Conservation (phyloP, 2,888 invertebrate species). For the Melinaea marsaeus region DNA sequence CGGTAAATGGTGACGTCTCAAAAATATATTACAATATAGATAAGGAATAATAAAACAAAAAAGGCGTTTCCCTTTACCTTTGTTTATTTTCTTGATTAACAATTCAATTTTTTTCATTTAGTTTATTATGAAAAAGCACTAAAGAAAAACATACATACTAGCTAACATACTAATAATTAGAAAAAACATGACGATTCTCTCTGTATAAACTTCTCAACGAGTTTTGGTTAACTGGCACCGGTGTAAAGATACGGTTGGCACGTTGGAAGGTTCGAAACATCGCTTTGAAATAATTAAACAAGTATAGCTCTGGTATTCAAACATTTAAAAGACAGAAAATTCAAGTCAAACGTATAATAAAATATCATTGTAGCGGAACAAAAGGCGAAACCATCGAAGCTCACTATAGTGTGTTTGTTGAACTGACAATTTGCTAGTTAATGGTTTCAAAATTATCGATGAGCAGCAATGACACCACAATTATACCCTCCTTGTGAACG, state of each 20-base stretch:
- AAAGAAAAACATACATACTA: too few species aligned
- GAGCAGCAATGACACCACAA: conserved; percentile 3
- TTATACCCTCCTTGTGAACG: neutral
- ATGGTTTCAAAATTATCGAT: neutral
- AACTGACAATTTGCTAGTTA: neutral
- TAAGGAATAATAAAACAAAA: too few species aligned
- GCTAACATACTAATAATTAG: too few species aligned
- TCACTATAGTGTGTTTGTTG: neutral
- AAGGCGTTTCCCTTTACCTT: too few species aligned
- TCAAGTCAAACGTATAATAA: neutral
- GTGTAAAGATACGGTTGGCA: neutral
- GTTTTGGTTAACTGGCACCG: too few species aligned
- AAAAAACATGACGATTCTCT: too few species aligned
- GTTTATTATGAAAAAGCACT: too few species aligned
- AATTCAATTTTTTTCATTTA: too few species aligned
- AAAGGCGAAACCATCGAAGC: neutral
- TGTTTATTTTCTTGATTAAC: too few species aligned
- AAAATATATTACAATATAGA: too few species aligned
- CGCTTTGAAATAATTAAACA: neutral
- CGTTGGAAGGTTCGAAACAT: neutral
- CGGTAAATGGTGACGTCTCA: too few species aligned
- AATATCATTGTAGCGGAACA: neutral
- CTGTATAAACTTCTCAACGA: too few species aligned
- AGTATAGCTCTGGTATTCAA: neutral
- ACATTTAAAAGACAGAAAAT: neutral